These are phyloP conservation scores for Drosophila suboccidentalis DNA, from an alignment of 2,888 invertebrate genomes.

Conservation along the genomic window DNA sequence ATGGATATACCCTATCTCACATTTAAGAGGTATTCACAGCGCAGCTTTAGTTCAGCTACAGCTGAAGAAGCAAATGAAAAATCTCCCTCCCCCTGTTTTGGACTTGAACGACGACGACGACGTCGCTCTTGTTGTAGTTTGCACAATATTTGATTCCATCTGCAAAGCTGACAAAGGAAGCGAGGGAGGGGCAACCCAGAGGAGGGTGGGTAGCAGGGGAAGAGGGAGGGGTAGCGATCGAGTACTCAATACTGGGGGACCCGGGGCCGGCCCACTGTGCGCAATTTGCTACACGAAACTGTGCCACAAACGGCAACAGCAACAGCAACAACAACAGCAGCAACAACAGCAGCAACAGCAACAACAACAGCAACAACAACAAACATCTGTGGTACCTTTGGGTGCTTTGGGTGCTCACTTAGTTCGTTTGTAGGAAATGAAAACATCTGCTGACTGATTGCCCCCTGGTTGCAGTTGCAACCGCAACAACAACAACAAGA, in stretches of 20 bases:
- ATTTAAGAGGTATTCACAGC: slow-evolving; percentile 24
- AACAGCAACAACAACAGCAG: slow-evolving; percentile 2
- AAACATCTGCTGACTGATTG: slow-evolving; percentile 82
- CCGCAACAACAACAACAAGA: slow-evolving; percentile 7
- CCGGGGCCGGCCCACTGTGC: slow-evolving; percentile 73
- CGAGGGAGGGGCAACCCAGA: background rate
- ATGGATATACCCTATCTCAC: background rate
- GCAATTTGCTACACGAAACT: slow-evolving; percentile 80
- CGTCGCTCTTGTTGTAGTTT: slow-evolving; percentile 74
- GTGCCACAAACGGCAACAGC: slow-evolving; percentile 57
- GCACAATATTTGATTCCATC: slow-evolving; percentile 81
- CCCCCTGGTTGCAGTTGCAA: slow-evolving; percentile 72
- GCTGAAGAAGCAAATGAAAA: slow-evolving; percentile 29
- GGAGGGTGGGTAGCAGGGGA: slow-evolving; percentile 4
- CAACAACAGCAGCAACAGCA: background rate
- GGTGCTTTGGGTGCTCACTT: slow-evolving; percentile 54
- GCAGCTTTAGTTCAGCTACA: slow-evolving; percentile 24
- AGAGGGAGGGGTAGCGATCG: slow-evolving; percentile 9
- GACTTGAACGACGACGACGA: slow-evolving; percentile 71
- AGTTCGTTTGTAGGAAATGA: slow-evolving; percentile 77
- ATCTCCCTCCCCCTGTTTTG: slow-evolving; percentile 58
- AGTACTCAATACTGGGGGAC: slow-evolving; percentile 60
- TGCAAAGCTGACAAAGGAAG: slow-evolving; percentile 50
- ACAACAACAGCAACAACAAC: slow-evolving; percentile 15
- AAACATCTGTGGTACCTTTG: slow-evolving; percentile 74